These are phyloP conservation scores for Troides aeacus DNA, from an alignment of 2,888 invertebrate genomes.

Conservation along the genomic window DNA sequence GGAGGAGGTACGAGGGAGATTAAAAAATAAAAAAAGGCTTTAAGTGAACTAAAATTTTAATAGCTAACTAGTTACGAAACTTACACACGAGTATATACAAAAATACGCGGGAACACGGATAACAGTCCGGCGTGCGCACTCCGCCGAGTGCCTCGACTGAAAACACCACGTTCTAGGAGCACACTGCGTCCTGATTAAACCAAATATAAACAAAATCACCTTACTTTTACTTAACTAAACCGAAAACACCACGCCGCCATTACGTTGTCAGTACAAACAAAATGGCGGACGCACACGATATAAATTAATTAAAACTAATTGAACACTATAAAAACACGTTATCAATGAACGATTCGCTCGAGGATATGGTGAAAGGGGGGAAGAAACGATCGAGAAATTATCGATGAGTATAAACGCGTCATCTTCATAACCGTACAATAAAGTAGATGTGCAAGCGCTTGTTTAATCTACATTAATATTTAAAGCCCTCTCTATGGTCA, in stretches of 20 bases:
- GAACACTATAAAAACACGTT: background rate
- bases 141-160: slow-evolving; percentile 54
- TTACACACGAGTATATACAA: slow-evolving; percentile 67
- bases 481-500: slow-evolving; percentile 30
- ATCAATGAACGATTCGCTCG: background rate
- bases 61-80: slow-evolving; percentile 63
- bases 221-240: slow-evolving; percentile 34
- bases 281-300: slow-evolving; percentile 21
- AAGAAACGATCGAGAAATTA: background rate
- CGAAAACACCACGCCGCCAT: slow-evolving; percentile 19
- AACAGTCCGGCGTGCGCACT: slow-evolving; percentile 62
- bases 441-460: slow-evolving; percentile 10
- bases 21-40: slow-evolving; percentile 15
- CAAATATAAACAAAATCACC: slow-evolving; percentile 49
- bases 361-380: background rate
- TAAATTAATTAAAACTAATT: no score
- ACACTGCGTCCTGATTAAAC: slow-evolving; percentile 38
- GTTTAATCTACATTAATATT: slow-evolving; percentile 23
- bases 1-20: slow-evolving; percentile 1
- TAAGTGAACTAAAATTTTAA: slow-evolving; percentile 64
- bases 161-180: slow-evolving; percentile 37
- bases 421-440: background rate
- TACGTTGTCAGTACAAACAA: slow-evolving; percentile 17
- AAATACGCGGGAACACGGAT: slow-evolving; percentile 48
- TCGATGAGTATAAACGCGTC: background rate